Percentiles rank a stretch among this genome's conserved stretches.
phyloP scores from a whole-genome alignment of 2,113 vertebrate genomes.

The Grus americana region DNA sequence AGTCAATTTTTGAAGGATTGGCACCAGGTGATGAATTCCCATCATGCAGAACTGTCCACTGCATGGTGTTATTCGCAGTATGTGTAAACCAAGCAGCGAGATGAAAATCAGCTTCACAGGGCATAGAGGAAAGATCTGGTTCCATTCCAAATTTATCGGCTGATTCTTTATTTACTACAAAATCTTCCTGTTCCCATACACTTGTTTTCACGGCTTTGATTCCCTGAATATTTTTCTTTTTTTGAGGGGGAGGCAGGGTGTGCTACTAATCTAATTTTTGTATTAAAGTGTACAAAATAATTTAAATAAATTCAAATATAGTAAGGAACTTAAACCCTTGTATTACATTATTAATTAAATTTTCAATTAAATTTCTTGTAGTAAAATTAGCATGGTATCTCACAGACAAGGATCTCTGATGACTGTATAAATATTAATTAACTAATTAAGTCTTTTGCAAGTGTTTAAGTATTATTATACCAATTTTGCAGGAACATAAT shows the following conservation, averaged over 20 bases:
- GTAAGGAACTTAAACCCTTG: neutral
- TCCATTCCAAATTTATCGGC: neutral
- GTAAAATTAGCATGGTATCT: neutral
- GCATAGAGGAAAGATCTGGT: neutral
- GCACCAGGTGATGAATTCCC: neutral
- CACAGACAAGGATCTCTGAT: neutral
- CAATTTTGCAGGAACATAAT: neutral
- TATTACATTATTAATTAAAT: neutral
- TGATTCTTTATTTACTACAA: neutral
- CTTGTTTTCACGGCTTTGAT: neutral
- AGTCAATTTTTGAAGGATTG: neutral
- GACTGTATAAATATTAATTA: neutral
- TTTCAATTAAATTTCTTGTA: neutral
- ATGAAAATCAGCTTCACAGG: neutral
- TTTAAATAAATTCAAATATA: neutral
- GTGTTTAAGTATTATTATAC: neutral
- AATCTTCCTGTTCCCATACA: neutral
- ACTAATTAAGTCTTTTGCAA: neutral
- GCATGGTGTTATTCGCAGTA: neutral
- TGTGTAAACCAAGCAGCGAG: neutral
- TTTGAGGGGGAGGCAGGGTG: accelerated
- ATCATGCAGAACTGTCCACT: neutral
- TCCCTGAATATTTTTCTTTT: neutral
- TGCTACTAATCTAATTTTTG: neutral
- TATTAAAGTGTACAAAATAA: neutral